phyloP scores from a whole-genome alignment of 2,888 invertebrate genomes.

The Matsumyia berberina region DNA sequence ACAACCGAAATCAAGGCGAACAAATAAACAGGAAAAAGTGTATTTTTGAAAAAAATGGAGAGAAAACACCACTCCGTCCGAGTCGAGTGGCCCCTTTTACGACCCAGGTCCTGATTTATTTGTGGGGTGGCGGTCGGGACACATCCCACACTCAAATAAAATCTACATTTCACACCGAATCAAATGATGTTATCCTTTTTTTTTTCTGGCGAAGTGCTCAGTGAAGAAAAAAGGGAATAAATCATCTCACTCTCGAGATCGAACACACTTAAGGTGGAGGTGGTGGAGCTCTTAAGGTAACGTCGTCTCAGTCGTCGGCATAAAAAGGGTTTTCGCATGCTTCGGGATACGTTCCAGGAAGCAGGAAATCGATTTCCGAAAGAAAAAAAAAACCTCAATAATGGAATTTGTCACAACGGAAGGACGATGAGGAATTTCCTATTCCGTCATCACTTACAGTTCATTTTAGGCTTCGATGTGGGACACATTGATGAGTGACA shows the following conservation, averaged over 20 bases:
- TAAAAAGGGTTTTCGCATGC: slow-evolving; percentile 10
- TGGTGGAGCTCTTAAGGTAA: slow-evolving; percentile 17
- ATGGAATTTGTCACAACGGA: slow-evolving; percentile 21
- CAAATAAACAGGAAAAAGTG: slow-evolving; percentile 7
- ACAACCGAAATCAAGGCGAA: slow-evolving; percentile 27
- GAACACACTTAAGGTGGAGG: slow-evolving; percentile 19
- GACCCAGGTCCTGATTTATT: neutral
- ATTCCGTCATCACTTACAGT: no score
- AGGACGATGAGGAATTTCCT: slow-evolving; percentile 25
- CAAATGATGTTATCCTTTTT: slow-evolving; percentile 39
- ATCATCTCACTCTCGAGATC: slow-evolving; percentile 10
- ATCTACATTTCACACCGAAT: slow-evolving; percentile 26
- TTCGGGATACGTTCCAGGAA: neutral
- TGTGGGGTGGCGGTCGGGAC: neutral
- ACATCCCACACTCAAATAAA: slow-evolving; percentile 1
- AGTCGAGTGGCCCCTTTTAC: neutral
- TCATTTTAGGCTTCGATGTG: neutral
- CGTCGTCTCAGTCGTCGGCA: neutral
- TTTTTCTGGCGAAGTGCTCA: neutral
- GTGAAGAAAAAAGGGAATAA: slow-evolving; percentile 13
- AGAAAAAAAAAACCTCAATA: slow-evolving; percentile 36
- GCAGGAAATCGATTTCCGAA: slow-evolving; percentile 21
- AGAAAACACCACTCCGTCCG: slow-evolving; percentile 3
- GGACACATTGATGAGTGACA: slow-evolving; percentile 12
- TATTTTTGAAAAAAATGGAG: neutral